These are phyloP conservation scores for Felis chaus DNA, from an alignment of 2,113 vertebrate species.

Conservation along the genomic window DNA sequence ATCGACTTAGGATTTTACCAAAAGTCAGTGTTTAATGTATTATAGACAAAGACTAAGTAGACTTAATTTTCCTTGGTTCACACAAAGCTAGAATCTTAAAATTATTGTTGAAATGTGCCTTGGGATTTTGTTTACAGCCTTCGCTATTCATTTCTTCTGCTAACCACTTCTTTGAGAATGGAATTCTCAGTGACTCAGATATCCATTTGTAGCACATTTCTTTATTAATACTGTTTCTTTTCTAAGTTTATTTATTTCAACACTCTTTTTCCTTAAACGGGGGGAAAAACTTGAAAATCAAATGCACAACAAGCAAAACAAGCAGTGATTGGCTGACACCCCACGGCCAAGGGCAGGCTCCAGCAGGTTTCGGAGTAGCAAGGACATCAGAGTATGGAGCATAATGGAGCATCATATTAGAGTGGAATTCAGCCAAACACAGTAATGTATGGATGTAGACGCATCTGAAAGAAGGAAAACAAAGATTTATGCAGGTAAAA, in stretches of 20 bases:
- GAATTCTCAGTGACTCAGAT: neutral
- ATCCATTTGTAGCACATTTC: neutral
- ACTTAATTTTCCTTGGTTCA: conserved; percentile 6
- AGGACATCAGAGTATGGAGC: conserved; percentile 74
- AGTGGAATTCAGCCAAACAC: conserved; percentile 74
- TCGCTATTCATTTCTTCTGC: neutral
- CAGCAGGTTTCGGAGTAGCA: conserved; percentile 72
- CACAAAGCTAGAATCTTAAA: conserved; percentile 25
- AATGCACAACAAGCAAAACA: conserved; percentile 53
- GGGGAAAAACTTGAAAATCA: conserved; percentile 40
- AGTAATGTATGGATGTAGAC: conserved; percentile 60
- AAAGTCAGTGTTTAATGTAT: conserved; percentile 24
- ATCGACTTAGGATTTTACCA: conserved; percentile 60
- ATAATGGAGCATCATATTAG: conserved; percentile 58
- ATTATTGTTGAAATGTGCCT: neutral
- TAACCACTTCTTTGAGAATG: neutral
- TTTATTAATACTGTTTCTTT: conserved; percentile 60
- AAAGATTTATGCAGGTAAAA: conserved; percentile 69
- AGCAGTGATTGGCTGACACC: conserved; percentile 81
- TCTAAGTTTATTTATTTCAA: conserved; percentile 58
- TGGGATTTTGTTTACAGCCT: neutral
- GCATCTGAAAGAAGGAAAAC: conserved; percentile 76
- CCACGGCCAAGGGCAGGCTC: conserved; percentile 78
- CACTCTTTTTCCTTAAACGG: conserved; percentile 24
- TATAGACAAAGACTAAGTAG: neutral